Evolutionary conservation across 1,140 invertebrate genomes (phyloP).

Genomic region (Palaemon carinicauda): DNA sequence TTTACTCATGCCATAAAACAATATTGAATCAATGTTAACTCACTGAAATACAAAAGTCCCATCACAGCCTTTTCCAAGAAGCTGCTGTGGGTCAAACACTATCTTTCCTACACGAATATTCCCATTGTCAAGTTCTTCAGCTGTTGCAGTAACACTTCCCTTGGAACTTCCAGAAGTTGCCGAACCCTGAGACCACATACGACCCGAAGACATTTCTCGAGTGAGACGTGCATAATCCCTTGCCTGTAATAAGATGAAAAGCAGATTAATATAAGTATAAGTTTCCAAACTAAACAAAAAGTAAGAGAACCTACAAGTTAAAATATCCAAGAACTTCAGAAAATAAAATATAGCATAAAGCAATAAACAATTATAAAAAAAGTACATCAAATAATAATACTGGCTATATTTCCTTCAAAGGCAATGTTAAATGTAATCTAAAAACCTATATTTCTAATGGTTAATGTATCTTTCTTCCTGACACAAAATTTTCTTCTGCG

Average conservation of each 20-base stretch:
- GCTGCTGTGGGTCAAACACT: constrained; percentile 81
- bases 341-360: too few species aligned
- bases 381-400: too few species aligned
- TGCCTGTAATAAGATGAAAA: background rate
- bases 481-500: too few species aligned
- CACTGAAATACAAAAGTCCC: constrained; percentile 97
- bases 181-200: constrained; percentile 43
- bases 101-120: constrained; percentile 88
- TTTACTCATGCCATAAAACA: too few species aligned
- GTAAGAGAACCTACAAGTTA: too few species aligned
- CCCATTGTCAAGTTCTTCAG: constrained; percentile 78
- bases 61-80: constrained; percentile 97
- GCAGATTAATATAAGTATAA: background rate
- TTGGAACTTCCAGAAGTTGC: constrained; percentile 53
- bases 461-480: too few species aligned
- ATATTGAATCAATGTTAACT: constrained; percentile 47
- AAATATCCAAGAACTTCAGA: too few species aligned
- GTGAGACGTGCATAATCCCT: constrained; percentile 32
- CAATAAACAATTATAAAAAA: too few species aligned
- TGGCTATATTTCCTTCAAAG: too few species aligned
- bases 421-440: too few species aligned
- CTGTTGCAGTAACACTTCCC: constrained; percentile 66
- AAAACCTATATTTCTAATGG: too few species aligned
- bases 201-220: constrained; percentile 43
- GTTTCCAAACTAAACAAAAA: too few species aligned